Evolutionary conservation across 64 coral and sea anemone species (phyloP).

Genomic region (Trachythela sp.): DNA sequence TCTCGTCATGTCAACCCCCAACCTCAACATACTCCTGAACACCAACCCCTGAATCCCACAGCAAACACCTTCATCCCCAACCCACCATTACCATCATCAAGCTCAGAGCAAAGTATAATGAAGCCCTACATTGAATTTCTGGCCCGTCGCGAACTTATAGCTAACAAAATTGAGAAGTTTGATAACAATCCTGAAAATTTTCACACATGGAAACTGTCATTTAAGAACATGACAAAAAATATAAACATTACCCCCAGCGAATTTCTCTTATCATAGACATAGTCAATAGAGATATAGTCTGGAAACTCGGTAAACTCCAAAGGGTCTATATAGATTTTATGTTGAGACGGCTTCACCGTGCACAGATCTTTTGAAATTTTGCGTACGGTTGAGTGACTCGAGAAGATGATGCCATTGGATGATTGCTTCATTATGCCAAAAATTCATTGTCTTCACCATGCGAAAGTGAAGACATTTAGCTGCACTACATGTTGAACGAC

Average conservation of each 20-base stretch:
- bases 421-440: too few species aligned
- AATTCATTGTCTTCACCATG: too few species aligned
- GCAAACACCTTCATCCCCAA: too few species aligned
- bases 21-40: not conserved
- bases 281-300: too few species aligned
- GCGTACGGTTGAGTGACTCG: not conserved
- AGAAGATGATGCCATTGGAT: too few species aligned
- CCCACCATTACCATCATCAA: too few species aligned
- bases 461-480: too few species aligned
- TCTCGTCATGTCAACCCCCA: not conserved
- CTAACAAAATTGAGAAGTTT: not conserved
- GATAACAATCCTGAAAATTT: slow-evolving; percentile 26
- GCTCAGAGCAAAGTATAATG: too few species aligned
- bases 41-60: too few species aligned
- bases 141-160: not conserved
- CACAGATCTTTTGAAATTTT: not conserved
- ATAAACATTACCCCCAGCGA: slow-evolving; percentile 25
- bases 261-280: slow-evolving; percentile 31
- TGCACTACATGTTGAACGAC: not conserved
- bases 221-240: slow-evolving; percentile 40
- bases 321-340: slow-evolving; percentile 1
- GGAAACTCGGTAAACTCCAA: too few species aligned
- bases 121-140: not conserved
- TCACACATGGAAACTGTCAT: slow-evolving; percentile 27
- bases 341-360: slow-evolving; percentile 21